Base-by-base conservation (phyloP, 2,888 invertebrate genomes). In the Thereva nobilitata region DNA sequence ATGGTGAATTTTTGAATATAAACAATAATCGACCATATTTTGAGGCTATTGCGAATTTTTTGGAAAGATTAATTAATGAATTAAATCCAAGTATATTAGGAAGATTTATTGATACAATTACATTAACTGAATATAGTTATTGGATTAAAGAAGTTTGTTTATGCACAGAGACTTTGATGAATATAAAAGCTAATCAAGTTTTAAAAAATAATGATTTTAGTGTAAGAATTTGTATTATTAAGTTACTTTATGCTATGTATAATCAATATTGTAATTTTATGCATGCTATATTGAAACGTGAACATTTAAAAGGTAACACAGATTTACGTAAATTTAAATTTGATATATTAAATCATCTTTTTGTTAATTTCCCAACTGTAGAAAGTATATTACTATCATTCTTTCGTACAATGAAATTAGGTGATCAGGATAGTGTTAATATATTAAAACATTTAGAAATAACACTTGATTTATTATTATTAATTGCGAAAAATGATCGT, bases 1-100 rank as follows among this genome's bases (percentile, higher is more conserved):
- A 87, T 8, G 87, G 87, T 67, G 81, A 84, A 1, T 84, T 84
- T 72, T 83, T 91, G 70, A 86, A 86, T 74, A 88, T 89, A 0
- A 79, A 71, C 4, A 73, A 72, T n/a, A 71, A 73, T 4, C 0
- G 12, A 0, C 42, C 34, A 0, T 70, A 72, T 74, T 73, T 76
- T 74, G 45, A 78, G 72, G 34, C 55, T 1, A 72, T 72, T 4
- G 69, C 71, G 4, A 64, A 73, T 2, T 74, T 80, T 42, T 64
- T 80, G 1, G 70, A 72, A 1, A 56, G 75, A 64, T 49, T 80
- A 1, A 80, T 80, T 35, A 64, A 67, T 5, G 72, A 75, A 1
- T 69, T 79, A 47, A 74, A 79, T 37, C 79, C 79, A 1, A 69
- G 64, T 0, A 66, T 75, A 4, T 66, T 79, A 3, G 69, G 72